Evolutionary conservation across 2,797 vertebrate genomes (phyloP).

Genomic region (Poliocrania exsul): DNA sequence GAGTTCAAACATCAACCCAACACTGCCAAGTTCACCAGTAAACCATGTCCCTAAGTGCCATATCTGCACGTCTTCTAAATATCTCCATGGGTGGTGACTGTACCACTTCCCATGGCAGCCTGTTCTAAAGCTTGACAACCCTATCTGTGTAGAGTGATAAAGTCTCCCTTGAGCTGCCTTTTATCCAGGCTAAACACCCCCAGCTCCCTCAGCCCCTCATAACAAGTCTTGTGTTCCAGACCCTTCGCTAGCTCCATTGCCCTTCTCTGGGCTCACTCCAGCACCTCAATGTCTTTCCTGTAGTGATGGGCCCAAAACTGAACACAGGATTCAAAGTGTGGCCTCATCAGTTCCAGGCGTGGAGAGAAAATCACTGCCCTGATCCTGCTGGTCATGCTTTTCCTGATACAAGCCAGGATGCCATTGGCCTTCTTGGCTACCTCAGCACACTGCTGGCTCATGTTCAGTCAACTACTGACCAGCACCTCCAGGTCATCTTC

Average conservation of each 20-base stretch:
- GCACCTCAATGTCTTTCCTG: neutral
- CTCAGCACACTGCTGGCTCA: neutral
- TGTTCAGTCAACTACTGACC: neutral
- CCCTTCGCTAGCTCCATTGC: neutral
- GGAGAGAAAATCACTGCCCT: neutral
- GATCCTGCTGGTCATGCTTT: neutral
- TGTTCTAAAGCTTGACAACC: neutral
- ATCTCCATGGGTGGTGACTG: neutral
- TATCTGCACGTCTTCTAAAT: neutral
- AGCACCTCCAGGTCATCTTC: neutral
- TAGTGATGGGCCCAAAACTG: neutral
- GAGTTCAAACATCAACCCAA: neutral
- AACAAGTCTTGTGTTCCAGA: neutral
- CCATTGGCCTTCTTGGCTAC: neutral
- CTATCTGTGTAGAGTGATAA: neutral
- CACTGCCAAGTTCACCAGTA: neutral
- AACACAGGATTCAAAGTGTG: neutral
- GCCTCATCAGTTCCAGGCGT: neutral
- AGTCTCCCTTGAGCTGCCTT: neutral
- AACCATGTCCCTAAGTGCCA: neutral
- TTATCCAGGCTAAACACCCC: neutral
- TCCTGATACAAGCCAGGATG: neutral
- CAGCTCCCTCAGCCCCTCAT: neutral
- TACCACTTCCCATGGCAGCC: neutral
- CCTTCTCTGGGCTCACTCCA: neutral